These are phyloP conservation scores for Morpho achilles DNA, from an alignment of 2,888 invertebrate genomes.

Conservation along the genomic window DNA sequence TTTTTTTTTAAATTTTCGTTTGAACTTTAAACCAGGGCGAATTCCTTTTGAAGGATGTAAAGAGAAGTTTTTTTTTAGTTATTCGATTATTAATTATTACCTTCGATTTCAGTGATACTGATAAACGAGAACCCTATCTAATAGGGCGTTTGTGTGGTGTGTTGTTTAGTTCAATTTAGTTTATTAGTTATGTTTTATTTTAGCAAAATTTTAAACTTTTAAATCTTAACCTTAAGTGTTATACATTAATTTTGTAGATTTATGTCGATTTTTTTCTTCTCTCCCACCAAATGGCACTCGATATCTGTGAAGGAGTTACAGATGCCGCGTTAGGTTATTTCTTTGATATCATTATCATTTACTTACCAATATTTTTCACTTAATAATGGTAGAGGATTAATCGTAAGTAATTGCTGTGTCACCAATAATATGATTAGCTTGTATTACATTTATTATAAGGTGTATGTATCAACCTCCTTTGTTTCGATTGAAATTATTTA, in stretches of 20 bases:
- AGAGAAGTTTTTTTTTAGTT: conserved; percentile 38
- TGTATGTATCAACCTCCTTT: conserved; percentile 45
- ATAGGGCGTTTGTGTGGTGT: conserved; percentile 68
- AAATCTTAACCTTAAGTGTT: conserved; percentile 68
- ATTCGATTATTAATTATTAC: conserved; percentile 54
- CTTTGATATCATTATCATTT: conserved; percentile 54
- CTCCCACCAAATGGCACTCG: conserved; percentile 75
- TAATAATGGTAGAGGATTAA: conserved; percentile 60
- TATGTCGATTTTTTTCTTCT: conserved; percentile 66
- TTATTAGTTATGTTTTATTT: conserved; percentile 80
- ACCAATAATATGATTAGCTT: conserved; percentile 75
- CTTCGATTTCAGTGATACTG: conserved; percentile 71
- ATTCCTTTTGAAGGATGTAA: conserved; percentile 58
- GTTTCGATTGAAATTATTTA: conserved; percentile 36
- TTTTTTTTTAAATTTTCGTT: conserved; percentile 55
- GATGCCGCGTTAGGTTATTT: conserved; percentile 66
- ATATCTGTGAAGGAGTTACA: conserved; percentile 37
- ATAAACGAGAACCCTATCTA: conserved; percentile 60
- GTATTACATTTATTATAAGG: conserved; percentile 53
- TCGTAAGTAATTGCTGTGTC: conserved; percentile 75
- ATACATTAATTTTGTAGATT: conserved; percentile 74
- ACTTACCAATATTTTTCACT: conserved; percentile 50
- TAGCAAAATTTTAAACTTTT: conserved; percentile 74
- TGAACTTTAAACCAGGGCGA: conserved; percentile 46
- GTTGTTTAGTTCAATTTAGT: conserved; percentile 80